Evolutionary conservation across 2,888 invertebrate genomes (phyloP).

Genomic region (Noctua fimbriata): DNA sequence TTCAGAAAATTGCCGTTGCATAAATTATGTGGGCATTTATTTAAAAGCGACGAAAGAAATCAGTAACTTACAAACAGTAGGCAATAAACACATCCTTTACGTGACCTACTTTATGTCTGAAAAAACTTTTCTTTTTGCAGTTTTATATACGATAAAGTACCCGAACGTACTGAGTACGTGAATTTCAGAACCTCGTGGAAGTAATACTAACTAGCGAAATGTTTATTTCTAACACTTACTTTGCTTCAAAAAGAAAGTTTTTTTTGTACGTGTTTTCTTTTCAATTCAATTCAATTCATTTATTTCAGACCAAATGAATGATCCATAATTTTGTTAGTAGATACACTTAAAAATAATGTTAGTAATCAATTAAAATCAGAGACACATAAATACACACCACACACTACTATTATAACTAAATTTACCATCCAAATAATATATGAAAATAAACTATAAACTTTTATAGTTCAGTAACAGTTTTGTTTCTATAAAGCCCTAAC

Average conservation of each 20-base stretch:
- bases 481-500: neutral
- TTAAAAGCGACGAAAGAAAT: neutral
- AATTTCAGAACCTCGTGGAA: conserved; percentile 40
- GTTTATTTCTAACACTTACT: conserved; percentile 37
- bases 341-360: too few relatives aligned
- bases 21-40: neutral
- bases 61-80: neutral
- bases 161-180: conserved; percentile 34
- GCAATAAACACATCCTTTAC: neutral
- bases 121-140: conserved; percentile 28
- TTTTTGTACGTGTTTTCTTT: conserved; percentile 5
- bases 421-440: too few relatives aligned
- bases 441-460: neutral
- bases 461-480: neutral
- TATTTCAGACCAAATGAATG: too few relatives aligned
- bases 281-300: too few relatives aligned
- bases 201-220: conserved; percentile 43
- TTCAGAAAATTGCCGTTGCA: neutral
- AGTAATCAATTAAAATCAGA: too few relatives aligned
- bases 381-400: too few relatives aligned
- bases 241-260: neutral
- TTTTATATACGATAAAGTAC: conserved; percentile 27
- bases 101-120: conserved; percentile 27
- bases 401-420: too few relatives aligned
- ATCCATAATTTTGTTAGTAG: too few relatives aligned